Evolutionary conservation across 2,797 vertebrate genomes (phyloP), one percentile per base, ranked within the genome.

Genomic region (Clarias laeviceps): DNA sequence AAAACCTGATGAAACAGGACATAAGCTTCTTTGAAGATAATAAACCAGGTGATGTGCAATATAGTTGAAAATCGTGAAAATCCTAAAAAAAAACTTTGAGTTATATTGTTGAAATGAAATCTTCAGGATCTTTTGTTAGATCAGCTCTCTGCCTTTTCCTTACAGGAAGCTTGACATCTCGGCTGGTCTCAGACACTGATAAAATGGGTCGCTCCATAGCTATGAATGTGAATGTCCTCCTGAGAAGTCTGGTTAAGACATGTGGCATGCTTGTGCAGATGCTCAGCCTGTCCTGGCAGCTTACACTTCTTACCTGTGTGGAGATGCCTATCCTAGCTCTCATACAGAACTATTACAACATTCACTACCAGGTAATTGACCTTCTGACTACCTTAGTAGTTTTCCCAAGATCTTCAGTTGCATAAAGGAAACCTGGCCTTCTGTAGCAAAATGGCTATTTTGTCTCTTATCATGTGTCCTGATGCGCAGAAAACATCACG

Each of bases 1-100:
- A 92, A 68, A 92, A 90, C 65, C 89, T 98, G 37, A 88, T 98
- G 88, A 91, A 87, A 86, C 97, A 97, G 90, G 97, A 99, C 2
- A 94, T 97, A 5, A 72, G 90, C 64, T 99, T 98, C 92, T 97
- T 98, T 90, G 95, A 94, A 32, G 92, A 95, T 85, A 96, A 94
- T 76, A 95, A 95, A 81, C 89, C 96, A 86, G 96, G 96, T 97
- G 83, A 91, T 90, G 77, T 9, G 7, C 8, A 76, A 5, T 27
- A 69, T 79, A 74, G 50, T 73, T 22, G 14, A 54, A 73, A 37
- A 66, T 66, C 5, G 14, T 32, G 27, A 66, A 66, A 15, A 66
- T 68, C 17, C 8, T 68, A 18, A 34, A 37, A 37, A 37, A 37
- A 11, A 45, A 45, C 2, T 45, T 11, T 45, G 8, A 45, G 9